These are phyloP conservation scores for Theretra japonica DNA, from an alignment of 2,888 invertebrate species.

Conservation along the genomic window DNA sequence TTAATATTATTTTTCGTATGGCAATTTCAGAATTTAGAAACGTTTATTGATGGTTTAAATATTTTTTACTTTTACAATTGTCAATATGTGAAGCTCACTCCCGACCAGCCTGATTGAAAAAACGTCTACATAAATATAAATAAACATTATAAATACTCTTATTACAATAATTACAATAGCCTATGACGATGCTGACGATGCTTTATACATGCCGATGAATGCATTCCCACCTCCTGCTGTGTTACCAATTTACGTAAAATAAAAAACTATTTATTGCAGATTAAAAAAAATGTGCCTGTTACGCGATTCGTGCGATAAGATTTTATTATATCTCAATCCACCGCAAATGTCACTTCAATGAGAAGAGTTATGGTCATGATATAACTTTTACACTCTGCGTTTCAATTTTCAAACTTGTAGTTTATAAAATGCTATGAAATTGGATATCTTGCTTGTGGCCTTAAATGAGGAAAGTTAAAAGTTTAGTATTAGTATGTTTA, in stretches of 20 bases:
- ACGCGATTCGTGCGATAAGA: neutral
- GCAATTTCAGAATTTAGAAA: too few species aligned
- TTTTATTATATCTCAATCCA: neutral
- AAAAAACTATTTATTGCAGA: neutral
- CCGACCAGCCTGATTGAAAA: too few species aligned
- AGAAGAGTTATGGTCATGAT: too few species aligned
- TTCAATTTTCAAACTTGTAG: too few species aligned
- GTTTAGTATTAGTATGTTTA: too few species aligned
- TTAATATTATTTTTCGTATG: neutral
- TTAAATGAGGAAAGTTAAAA: too few species aligned
- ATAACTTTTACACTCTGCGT: too few species aligned
- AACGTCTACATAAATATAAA: neutral
- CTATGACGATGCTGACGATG: conserved; percentile 25
- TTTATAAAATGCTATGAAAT: too few species aligned
- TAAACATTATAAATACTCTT: neutral
- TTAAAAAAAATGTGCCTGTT: neutral
- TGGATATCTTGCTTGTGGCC: too few species aligned
- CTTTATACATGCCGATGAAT: conserved; percentile 22
- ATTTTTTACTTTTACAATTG: too few species aligned
- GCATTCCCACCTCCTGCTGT: neutral
- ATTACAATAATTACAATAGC: conserved; percentile 28
- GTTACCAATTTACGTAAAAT: neutral
- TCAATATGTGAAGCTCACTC: neutral
- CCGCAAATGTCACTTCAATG: neutral
- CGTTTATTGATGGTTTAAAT: too few species aligned